phyloP scores from a whole-genome alignment of 1,140 invertebrate genomes.

The Calliphora vicina region DNA sequence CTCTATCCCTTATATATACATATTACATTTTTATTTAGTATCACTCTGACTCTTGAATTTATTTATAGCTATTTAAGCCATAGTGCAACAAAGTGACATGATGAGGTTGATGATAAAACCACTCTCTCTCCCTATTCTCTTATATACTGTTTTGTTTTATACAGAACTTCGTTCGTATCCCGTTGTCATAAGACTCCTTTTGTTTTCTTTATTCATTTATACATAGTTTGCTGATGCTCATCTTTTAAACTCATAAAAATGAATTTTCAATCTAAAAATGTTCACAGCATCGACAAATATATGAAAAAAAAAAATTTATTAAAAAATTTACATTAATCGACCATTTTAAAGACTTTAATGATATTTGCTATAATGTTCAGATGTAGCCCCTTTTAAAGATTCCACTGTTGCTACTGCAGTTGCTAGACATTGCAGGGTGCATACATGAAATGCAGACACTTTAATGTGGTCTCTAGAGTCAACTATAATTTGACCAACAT shows the following conservation, averaged over 20 bases:
- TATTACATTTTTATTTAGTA: too few species aligned
- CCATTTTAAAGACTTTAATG: neutral
- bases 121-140: neutral
- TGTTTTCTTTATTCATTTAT: neutral
- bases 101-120: neutral
- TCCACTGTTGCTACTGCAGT: too few species aligned
- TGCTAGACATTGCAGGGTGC: too few species aligned
- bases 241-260: slow-evolving; percentile 38
- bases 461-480: too few species aligned
- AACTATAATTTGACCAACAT: too few species aligned
- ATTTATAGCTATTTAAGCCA: neutral
- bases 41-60: too few species aligned
- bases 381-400: too few species aligned
- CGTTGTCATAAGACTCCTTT: neutral
- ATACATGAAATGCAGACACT: too few species aligned
- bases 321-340: neutral
- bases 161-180: neutral
- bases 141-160: neutral
- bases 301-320: neutral
- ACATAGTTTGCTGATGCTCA: neutral
- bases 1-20: too few species aligned
- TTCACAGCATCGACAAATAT: neutral
- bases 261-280: slow-evolving; percentile 40
- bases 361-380: neutral
- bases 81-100: neutral